Base-by-base conservation (phyloP, 2,888 invertebrate genomes). In the Amphipoea oculea region DNA sequence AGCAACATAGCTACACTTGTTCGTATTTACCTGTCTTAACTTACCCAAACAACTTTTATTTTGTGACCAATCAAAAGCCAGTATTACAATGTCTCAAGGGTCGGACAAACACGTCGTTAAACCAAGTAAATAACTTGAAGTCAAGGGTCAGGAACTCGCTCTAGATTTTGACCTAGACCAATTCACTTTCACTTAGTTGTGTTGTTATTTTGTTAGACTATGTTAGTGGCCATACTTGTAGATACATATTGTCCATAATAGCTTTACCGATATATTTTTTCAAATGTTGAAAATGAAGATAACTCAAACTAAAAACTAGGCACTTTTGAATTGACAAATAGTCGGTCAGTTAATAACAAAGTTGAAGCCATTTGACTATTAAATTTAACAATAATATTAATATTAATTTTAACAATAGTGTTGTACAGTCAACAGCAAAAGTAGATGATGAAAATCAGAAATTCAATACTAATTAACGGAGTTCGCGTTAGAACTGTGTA, bases 91-190 rank as follows among this genome's bases (percentile, higher is more conserved):
- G 79, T 75, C 23, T 76, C 63, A 68, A 68, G 78, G 81, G 75
- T 77, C 75, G 51, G 42, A 60, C 75, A 73, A 73, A 76, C 71
- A 67, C 73, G 76, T 81, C 78, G 71, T 69, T 85, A 78, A 79
- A 51, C 65, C 70, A 76, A 73, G 77, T 77, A 78, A 81, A 86
- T 88, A 88, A 80, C 80, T 78, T 84, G 79, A 82, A 86, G 86
- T 83, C 83, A 86, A 73, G 76, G 89, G 86, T 89, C 86, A 89
- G 74, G 79, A 81, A 70, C 81, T 75, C 83, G 89, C 81, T 89
- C 89, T 79, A 77, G 82, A 82, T 89, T 89, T 76, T 89, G 86
- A 88, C 88, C 89, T 83, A 88, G 79, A 89, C 73, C 54, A 86
- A 86, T 78, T 81, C 78, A 86, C 89, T 89, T 89, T 89, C 88